Base-by-base conservation (phyloP, 2,888 invertebrate species). In the Philereme vetulata region DNA sequence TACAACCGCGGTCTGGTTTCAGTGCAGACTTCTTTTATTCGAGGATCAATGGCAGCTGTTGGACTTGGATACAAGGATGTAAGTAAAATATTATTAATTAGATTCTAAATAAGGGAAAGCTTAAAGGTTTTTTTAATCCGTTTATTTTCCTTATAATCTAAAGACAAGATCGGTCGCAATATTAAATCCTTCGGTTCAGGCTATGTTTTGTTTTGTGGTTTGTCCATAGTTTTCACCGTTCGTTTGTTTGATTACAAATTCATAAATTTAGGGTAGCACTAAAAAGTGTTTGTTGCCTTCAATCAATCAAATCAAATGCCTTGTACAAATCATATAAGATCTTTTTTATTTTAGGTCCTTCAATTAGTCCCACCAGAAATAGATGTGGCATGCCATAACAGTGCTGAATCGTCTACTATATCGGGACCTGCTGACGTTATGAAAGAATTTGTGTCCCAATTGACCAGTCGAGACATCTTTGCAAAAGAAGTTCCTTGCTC, bases 11-110 rank as follows among this genome's bases (percentile, higher is more conserved):
- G 96, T 5, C 87, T 93, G 57, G 95, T 95, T 1, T 95, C 95
- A 35, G 72, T 94, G 34, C 94, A 96, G 64, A 93, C 94, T 1
- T 90, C 93, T 10, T 90, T 95, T 56, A 94, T 95, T 35, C 83
- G 78, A 4, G 96, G 96, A 35, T 95, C 95, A n/a, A 97, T 98
- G 97, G 97, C 97, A 33, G 97, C 97, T 4, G 93, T 97, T 32
- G 97, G 96, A 9, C 72, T 94, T 11, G 92, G 93, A 3, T 93
- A 90, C 65, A 79, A 88, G 47, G 78, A 92, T 10, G 89, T 94
- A 77, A 52, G 63, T 58, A 43, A n/a, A 36, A n/a, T 40, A 0
- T 5, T 35, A 32, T n/a, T n/a, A 8, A 34, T 40, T 46, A 2
- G 9, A 32, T 49, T 9, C 21, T 35, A 7, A 21, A 21, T 21